phyloP scores from a whole-genome alignment of 2,888 invertebrate species.

The Cheilosia impressa region DNA sequence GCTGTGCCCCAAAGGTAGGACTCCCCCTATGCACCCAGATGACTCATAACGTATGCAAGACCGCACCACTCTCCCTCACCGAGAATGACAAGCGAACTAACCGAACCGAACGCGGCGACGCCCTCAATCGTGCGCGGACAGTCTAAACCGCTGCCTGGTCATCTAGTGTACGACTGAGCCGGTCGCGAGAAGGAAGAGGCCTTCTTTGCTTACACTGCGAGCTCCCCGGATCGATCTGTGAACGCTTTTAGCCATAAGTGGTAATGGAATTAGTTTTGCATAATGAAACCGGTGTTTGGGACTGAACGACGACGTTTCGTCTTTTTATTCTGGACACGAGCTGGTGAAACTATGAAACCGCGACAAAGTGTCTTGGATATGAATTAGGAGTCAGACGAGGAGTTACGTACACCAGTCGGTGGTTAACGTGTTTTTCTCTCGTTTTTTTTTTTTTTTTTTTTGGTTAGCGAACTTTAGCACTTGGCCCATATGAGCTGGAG shows the following conservation, averaged over 20 bases:
- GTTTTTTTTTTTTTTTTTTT: too few relatives aligned
- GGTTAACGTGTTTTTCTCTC: slow-evolving; percentile 5
- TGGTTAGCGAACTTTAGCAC: slow-evolving; percentile 44
- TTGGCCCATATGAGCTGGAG: slow-evolving; percentile 43
- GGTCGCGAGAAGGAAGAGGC: slow-evolving; percentile 14
- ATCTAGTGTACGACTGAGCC: slow-evolving; percentile 30
- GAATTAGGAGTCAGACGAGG: slow-evolving; percentile 43
- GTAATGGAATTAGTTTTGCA: slow-evolving; percentile 68
- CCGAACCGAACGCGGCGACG: slow-evolving; percentile 44
- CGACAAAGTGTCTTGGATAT: slow-evolving; percentile 50
- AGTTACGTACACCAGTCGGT: slow-evolving; percentile 17
- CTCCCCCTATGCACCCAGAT: slow-evolving; percentile 27
- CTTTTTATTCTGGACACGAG: slow-evolving; percentile 64
- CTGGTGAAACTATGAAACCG: slow-evolving; percentile 35
- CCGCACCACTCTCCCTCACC: slow-evolving; percentile 14
- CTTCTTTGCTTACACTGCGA: slow-evolving; percentile 8
- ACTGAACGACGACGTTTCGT: background rate
- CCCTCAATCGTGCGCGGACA: slow-evolving; percentile 65
- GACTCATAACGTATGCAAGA: slow-evolving; percentile 64
- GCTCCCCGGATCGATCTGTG: background rate
- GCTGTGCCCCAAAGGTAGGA: background rate
- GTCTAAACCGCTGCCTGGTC: slow-evolving; percentile 43
- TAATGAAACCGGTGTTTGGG: slow-evolving; percentile 49
- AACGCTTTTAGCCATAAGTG: slow-evolving; percentile 42
- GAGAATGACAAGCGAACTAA: slow-evolving; percentile 23